These are phyloP conservation scores for Nyctereutes procyonoides DNA, from an alignment of 2,113 vertebrate species.

Conservation along the genomic window DNA sequence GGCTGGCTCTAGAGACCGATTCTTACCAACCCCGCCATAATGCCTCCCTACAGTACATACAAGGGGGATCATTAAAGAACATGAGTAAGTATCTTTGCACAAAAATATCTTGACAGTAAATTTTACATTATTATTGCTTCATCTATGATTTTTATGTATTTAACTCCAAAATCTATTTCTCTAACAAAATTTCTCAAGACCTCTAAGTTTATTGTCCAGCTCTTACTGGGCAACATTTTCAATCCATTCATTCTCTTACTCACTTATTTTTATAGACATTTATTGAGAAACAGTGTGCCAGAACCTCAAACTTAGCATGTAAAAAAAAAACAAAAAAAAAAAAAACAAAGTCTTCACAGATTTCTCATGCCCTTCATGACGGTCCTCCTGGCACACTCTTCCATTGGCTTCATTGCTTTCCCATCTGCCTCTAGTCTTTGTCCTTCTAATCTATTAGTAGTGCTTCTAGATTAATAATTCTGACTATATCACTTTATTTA, in stretches of 20 bases:
- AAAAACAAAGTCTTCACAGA: background rate
- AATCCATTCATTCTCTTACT: background rate
- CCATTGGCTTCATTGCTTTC: background rate
- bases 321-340: background rate
- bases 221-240: background rate
- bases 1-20: background rate
- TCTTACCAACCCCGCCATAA: background rate
- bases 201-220: background rate
- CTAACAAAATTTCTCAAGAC: constrained; percentile 10
- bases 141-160: background rate
- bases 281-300: background rate
- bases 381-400: background rate
- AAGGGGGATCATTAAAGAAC: background rate
- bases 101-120: background rate
- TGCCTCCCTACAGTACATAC: background rate
- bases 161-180: background rate
- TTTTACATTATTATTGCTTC: background rate
- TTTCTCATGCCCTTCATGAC: background rate
- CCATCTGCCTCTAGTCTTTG: background rate
- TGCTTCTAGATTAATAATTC: background rate
- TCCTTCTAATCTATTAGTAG: background rate
- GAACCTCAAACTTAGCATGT: background rate
- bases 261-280: background rate
- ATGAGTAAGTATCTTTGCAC: background rate
- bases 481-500: background rate